These are phyloP conservation scores for Caenorhabditis sulstoni DNA, from an alignment of 2,888 invertebrate genomes.

Conservation along the genomic window DNA sequence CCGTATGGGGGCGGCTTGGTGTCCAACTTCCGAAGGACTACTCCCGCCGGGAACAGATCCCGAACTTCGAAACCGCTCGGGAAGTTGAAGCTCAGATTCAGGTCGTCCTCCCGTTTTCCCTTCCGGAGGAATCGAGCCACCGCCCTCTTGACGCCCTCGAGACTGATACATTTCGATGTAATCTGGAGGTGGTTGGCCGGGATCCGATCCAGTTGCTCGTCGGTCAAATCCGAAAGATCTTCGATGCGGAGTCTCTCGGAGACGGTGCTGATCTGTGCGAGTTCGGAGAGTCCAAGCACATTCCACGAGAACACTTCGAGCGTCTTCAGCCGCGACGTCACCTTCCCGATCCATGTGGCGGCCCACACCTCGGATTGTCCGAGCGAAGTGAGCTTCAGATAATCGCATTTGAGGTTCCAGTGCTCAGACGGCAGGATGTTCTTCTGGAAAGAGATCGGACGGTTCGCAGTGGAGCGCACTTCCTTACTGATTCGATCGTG, in stretches of 20 bases:
- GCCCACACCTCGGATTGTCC: not conserved
- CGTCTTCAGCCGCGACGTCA: not conserved
- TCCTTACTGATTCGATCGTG: too few relatives aligned
- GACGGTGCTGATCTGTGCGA: not conserved
- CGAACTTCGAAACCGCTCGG: conserved; percentile 3
- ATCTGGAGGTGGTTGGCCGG: not conserved
- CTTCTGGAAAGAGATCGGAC: not conserved
- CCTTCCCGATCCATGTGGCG: not conserved
- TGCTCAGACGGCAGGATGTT: not conserved
- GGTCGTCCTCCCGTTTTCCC: not conserved
- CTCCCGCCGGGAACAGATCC: not conserved
- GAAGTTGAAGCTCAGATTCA: not conserved
- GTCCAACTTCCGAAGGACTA: not conserved
- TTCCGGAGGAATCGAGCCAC: not conserved
- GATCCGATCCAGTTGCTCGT: conserved; percentile 9
- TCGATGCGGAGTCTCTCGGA: not conserved
- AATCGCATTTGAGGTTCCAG: conserved; percentile 5
- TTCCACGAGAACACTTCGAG: not conserved
- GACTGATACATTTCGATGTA: not conserved
- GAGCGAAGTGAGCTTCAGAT: not conserved
- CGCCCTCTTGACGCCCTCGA: conserved; percentile 3
- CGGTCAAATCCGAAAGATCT: conserved; percentile 1
- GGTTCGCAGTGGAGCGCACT: too few relatives aligned
- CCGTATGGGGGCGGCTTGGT: not conserved
- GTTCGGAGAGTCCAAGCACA: not conserved